phyloP scores from a whole-genome alignment of 23 tunicate species.

The Trididemnum miniatum region DNA sequence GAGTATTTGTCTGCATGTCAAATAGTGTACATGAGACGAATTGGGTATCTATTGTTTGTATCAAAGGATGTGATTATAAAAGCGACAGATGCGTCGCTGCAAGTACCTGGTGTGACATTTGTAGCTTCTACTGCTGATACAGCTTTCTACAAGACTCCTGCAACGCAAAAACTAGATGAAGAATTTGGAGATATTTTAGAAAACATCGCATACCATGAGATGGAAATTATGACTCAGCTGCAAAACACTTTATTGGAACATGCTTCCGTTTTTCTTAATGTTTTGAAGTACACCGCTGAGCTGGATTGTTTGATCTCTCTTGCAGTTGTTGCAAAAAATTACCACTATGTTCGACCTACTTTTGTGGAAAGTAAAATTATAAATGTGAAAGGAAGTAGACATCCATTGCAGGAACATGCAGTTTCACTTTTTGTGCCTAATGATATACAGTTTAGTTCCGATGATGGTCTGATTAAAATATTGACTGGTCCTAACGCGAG shows the following conservation, averaged over 20 bases:
- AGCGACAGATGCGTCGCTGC: neutral
- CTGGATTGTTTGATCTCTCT: constrained; percentile 80
- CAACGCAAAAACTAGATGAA: constrained; percentile 63
- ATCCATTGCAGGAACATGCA: constrained; percentile 80
- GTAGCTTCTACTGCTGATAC: constrained; percentile 65
- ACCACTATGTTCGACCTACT: constrained; percentile 52
- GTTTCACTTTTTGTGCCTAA: constrained; percentile 80
- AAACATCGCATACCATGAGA: constrained; percentile 67
- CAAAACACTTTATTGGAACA: constrained; percentile 49
- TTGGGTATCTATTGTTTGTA: constrained; percentile 73
- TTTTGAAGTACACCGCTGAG: constrained; percentile 58
- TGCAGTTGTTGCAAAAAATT: constrained; percentile 71
- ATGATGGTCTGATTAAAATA: constrained; percentile 47
- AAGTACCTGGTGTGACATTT: constrained; percentile 42
- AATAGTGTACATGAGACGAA: constrained; percentile 77
- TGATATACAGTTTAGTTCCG: constrained; percentile 41
- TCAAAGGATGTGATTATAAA: constrained; percentile 7
- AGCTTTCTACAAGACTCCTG: constrained; percentile 70
- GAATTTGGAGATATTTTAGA: constrained; percentile 85
- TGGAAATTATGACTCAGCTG: constrained; percentile 47
- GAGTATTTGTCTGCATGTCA: constrained; percentile 74
- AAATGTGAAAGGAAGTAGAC: constrained; percentile 60
- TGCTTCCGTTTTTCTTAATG: constrained; percentile 38
- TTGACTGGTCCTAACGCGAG: constrained; percentile 95
- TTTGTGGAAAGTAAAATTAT: constrained; percentile 38